phyloP scores from a whole-genome alignment of 1,140 invertebrate species.

The Aphelenchoides fujianensis region DNA sequence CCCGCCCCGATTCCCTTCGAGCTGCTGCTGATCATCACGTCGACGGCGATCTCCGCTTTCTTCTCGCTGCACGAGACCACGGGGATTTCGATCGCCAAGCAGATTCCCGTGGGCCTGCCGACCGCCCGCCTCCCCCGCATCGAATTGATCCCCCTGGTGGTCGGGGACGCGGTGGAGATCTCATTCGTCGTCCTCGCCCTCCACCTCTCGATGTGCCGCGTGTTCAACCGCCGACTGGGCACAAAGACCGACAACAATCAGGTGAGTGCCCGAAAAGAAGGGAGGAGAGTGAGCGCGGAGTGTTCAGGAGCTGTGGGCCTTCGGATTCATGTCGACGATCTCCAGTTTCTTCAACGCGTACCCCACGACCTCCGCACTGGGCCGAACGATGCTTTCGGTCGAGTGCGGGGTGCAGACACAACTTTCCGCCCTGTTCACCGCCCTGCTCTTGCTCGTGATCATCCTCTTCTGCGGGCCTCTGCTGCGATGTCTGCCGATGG shows the following conservation, averaged over 20 bases:
- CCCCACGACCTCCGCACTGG: conserved; percentile 61
- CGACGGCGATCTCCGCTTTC: conserved; percentile 42
- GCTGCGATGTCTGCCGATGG: conserved; percentile 64
- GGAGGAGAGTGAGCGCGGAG: no score
- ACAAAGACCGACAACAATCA: conserved; percentile 68
- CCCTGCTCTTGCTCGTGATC: conserved; percentile 63
- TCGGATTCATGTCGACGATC: conserved; percentile 65
- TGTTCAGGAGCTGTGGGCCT: conserved; percentile 66
- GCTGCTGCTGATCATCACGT: conserved; percentile 48
- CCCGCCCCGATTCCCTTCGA: conserved; percentile 54
- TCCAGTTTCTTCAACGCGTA: conserved; percentile 67
- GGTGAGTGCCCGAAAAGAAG: no score
- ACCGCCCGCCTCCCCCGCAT: conserved; percentile 56
- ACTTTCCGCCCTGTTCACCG: conserved; percentile 48
- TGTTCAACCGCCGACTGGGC: conserved; percentile 67
- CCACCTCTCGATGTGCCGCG: conserved; percentile 67
- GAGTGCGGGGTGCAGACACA: conserved; percentile 65
- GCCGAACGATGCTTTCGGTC: conserved; percentile 65
- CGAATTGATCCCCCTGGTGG: conserved; percentile 54
- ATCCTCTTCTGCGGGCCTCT: conserved; percentile 65
- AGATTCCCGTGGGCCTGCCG: conserved; percentile 58
- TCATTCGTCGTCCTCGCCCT: conserved; percentile 68
- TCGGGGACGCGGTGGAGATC: conserved; percentile 64
- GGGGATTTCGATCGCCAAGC: conserved; percentile 41
- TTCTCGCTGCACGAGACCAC: conserved; percentile 28